These are phyloP conservation scores for Neoniphon sammara DNA, from an alignment of 2,797 vertebrate species.

Conservation along the genomic window DNA sequence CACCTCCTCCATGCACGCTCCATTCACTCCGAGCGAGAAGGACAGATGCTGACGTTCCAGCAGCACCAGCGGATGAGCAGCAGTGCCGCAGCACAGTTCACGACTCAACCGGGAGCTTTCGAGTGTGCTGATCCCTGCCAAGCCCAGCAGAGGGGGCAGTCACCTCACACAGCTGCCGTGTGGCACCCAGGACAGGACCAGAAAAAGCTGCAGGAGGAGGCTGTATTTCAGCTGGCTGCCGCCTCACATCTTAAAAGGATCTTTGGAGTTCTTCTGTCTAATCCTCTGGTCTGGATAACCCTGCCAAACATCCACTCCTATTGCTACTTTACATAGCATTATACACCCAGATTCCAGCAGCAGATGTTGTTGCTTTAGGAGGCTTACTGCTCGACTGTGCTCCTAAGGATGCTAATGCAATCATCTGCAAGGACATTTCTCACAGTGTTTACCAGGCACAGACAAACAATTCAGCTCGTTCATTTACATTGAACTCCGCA, in stretches of 20 bases:
- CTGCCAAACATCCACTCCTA: not conserved
- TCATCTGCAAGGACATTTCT: not conserved
- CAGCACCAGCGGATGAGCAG: not conserved
- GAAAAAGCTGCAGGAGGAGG: not conserved
- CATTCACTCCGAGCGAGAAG: not conserved
- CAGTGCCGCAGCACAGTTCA: slow-evolving; percentile 15
- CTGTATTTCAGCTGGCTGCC: not conserved
- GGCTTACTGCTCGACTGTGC: slow-evolving; percentile 12
- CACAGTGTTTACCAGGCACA: slow-evolving; percentile 19
- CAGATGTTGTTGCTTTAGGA: not conserved
- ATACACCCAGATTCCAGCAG: slow-evolving; percentile 17
- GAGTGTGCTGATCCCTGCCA: slow-evolving; percentile 49
- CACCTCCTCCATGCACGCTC: not conserved
- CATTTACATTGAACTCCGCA: slow-evolving; percentile 9
- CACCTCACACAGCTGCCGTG: slow-evolving; percentile 55
- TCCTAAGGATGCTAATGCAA: slow-evolving; percentile 9
- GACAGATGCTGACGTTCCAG: not conserved
- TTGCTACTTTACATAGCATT: not conserved
- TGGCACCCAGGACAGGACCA: slow-evolving; percentile 17
- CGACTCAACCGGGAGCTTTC: slow-evolving; percentile 17
- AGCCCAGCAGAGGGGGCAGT: slow-evolving; percentile 79
- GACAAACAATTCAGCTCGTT: slow-evolving; percentile 23
- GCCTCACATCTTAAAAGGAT: slow-evolving; percentile 15
- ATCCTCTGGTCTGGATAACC: slow-evolving; percentile 16
- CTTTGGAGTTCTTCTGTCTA: slow-evolving; percentile 14